Evolutionary conservation across 2,797 vertebrate genomes (phyloP).

Genomic region (Ptychadena robeensis): DNA sequence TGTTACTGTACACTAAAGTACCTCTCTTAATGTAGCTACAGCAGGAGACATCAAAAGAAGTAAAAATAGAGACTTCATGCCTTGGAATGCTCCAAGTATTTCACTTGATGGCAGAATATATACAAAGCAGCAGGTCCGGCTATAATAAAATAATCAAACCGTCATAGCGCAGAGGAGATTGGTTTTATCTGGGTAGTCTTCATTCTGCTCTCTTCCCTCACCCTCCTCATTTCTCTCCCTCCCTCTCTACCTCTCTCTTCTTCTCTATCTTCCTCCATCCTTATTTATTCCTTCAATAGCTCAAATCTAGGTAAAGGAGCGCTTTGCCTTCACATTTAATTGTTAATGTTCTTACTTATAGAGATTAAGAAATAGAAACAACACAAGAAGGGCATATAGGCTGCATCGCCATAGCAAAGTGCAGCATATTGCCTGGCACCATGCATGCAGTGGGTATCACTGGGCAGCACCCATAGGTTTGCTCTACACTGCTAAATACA

Average conservation of each 20-base stretch:
- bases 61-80: constrained; percentile 55
- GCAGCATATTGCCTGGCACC: not conserved
- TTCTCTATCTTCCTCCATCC: no score
- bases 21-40: not conserved
- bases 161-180: constrained; percentile 64
- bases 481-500: not conserved
- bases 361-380: not conserved
- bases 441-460: not conserved
- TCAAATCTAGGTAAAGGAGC: constrained; percentile 52
- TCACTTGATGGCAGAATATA: constrained; percentile 57
- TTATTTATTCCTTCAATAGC: not conserved
- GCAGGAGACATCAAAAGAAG: constrained; percentile 58
- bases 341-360: not conserved
- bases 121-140: constrained; percentile 61
- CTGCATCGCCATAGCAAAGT: not conserved
- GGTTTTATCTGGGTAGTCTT: constrained; percentile 65
- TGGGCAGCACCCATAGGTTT: not conserved
- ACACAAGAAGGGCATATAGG: no score
- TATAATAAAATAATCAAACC: constrained; percentile 75
- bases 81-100: constrained; percentile 59
- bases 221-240: not conserved
- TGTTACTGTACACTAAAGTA: not conserved
- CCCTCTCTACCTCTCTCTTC: not conserved
- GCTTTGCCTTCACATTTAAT: not conserved
- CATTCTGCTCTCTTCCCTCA: constrained; percentile 44